Evolutionary conservation across 37 sponge, comb jelly and placozoan species (phyloP), one percentile per base, ranked within the genome.

Genomic region (Agelas oroides): DNA sequence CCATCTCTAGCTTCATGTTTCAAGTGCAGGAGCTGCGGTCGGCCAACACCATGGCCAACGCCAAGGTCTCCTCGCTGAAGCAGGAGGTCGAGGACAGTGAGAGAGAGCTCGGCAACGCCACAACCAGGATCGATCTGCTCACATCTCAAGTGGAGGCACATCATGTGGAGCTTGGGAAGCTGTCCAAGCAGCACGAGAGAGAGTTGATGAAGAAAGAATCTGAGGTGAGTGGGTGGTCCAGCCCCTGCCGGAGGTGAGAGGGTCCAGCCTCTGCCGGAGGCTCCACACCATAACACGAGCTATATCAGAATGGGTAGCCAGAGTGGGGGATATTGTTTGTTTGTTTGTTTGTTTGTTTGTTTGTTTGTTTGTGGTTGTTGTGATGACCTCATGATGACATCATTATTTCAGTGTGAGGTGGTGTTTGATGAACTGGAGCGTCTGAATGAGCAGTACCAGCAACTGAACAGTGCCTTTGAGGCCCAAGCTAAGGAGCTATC

Each of bases 361-460:
- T n/a, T n/a, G n/a, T n/a, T n/a, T n/a, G n/a, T n/a, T n/a, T n/a
- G n/a, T n/a, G n/a, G n/a, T n/a, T n/a, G n/a, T n/a, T n/a, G n/a
- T n/a, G n/a, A n/a, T n/a, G n/a, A n/a, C n/a, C n/a, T n/a, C n/a
- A n/a, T n/a, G n/a, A n/a, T n/a, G n/a, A n/a, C 46, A 46, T 46
- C 8, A 8, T 32, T 54, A 14, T 20, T 41, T 0, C 41, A 86
- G 86, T 59, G 65, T 17, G 92, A 91, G 59, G 57, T 91, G 12
- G 53, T 91, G 52, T 65, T 21, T 58, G 87, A 91, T 53, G 92
- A 91, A 8, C 54, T 91, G 53, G 92, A 91, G 20, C 75, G 82
- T 36, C 31, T 86, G 19, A 82, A 55, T 63, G 92, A 91, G n/a
- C 88, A 91, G 71, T 80, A 91, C 83, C 88, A 91, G 79, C 73